phyloP scores from a whole-genome alignment of 2,113 vertebrate species.

The Phrynosoma blainvillii region DNA sequence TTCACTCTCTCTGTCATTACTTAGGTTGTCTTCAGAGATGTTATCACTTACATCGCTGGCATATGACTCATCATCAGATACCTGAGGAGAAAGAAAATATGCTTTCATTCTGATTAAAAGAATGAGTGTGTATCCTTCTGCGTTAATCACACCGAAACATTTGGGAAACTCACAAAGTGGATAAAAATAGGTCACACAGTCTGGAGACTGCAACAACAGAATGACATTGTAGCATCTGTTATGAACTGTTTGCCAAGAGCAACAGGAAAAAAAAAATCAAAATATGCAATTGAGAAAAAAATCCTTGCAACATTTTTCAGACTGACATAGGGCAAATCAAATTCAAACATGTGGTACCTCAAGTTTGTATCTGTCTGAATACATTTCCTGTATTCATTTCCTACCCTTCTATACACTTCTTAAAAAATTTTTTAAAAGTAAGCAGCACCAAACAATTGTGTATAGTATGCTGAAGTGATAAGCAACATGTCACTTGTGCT shows the following conservation, averaged over 20 bases:
- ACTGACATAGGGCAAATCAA: background rate
- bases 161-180: background rate
- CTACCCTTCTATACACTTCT: background rate
- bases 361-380: background rate
- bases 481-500: conserved; percentile 23
- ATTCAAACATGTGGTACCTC: background rate
- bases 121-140: background rate
- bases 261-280: background rate
- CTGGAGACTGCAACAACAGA: conserved; percentile 12
- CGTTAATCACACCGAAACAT: background rate
- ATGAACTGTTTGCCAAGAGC: background rate
- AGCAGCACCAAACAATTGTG: conserved; percentile 12
- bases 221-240: background rate
- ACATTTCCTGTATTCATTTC: background rate
- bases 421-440: conserved; percentile 16
- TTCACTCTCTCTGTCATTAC: conserved; percentile 87
- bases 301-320: background rate
- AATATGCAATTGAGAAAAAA: background rate
- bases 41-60: conserved; percentile 97
- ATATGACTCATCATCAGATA: conserved; percentile 95
- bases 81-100: conserved; percentile 72
- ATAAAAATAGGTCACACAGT: conserved; percentile 14
- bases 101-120: background rate
- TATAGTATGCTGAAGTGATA: background rate
- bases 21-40: conserved; percentile 92